Evolutionary conservation across 2,888 invertebrate species (phyloP), one percentile per base, ranked within the genome.

Genomic region (Phytoseiulus persimilis): DNA sequence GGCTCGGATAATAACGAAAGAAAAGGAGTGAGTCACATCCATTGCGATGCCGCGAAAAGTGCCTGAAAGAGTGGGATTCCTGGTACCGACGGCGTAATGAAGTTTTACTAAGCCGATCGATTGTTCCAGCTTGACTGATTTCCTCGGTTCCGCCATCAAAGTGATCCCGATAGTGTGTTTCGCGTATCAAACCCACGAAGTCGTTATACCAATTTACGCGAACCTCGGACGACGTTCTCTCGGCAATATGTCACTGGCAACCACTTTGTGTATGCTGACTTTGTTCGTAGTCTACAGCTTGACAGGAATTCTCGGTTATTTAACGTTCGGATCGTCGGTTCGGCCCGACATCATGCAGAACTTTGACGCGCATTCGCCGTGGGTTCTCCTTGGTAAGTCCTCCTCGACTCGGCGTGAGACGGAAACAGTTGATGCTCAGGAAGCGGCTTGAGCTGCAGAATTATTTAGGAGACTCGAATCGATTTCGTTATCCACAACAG

Each of bases 181-280:
- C 92, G 94, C 94, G 6, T 95, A 95, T 92, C 95, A 95, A 93
- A 94, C 94, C 91, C 94, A 95, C 91, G 94, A 95, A 91, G 94
- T 94, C 87, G 93, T 94, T 11, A 94, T 95, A 90, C 95, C 95
- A 2, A 94, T 94, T 39, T 95, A 95, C 91, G 93, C 94, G 32
- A 95, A 95, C 91, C 93, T 95, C 93, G 93, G 93, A 91, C 92
- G 94, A 3, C 92, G 94, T 46, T 93, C 92, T 84, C 90, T 94
- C 18, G 91, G 91, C 83, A 93, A 93, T 90, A 95, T 94, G 91
- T 92, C 93, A 0, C 92, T 93, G 90, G 93, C 94, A 3, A 93
- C 94, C 0, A 90, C 93, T 0, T 90, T 93, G 0, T 94, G 94
- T 32, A 90, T 91, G 90, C 32, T 31, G 0, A 83, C 94, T 89